These are phyloP conservation scores for Cataglyphis altisquamis DNA, from an alignment of 2,888 invertebrate genomes.

Conservation along the genomic window DNA sequence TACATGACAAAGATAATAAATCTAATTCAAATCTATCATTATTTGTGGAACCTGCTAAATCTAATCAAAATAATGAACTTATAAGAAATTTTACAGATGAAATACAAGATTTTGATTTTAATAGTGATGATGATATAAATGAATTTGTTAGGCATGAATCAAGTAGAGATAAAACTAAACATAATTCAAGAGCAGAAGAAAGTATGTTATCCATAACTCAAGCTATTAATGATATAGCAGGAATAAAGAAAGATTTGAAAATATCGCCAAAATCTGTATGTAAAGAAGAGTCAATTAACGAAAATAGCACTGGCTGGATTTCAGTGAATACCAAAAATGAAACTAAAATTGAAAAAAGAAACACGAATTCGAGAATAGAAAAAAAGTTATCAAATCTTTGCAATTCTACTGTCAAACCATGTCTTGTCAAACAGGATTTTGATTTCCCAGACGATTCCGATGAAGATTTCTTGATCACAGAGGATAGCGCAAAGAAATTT, in stretches of 20 bases:
- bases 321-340: conserved; percentile 31
- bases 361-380: conserved; percentile 17
- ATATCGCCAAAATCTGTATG: background rate
- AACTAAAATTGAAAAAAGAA: background rate
- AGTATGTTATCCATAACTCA: conserved; percentile 62
- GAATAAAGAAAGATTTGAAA: conserved; percentile 43
- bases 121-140: conserved; percentile 22
- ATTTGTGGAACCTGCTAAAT: background rate
- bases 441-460: conserved; percentile 34
- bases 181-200: conserved; percentile 19
- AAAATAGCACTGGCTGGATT: conserved; percentile 35
- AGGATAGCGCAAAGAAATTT: conserved; percentile 33
- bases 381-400: conserved; percentile 46
- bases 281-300: background rate
- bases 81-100: background rate
- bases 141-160: conserved; percentile 46
- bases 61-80: background rate
- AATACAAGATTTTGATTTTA: conserved; percentile 14
- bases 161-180: background rate
- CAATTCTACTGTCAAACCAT: background rate
- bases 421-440: background rate
- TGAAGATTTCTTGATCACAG: conserved; percentile 42
- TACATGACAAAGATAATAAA: conserved; percentile 4
- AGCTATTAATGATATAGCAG: conserved; percentile 58
- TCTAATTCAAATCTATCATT: background rate